phyloP scores from a whole-genome alignment of 2,113 vertebrate species.

The Ploceus nigricollis region DNA sequence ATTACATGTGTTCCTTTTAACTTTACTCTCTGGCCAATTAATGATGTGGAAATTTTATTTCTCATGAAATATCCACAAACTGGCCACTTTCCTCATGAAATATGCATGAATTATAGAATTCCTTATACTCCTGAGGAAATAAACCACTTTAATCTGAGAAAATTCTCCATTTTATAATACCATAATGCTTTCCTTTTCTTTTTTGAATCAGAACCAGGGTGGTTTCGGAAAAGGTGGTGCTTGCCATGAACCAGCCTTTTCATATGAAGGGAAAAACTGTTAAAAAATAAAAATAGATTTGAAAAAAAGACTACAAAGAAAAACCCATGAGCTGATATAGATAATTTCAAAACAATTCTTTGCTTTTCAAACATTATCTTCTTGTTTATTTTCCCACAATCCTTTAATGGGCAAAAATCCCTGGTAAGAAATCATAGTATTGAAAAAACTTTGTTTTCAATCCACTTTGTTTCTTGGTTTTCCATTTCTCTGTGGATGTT shows the following conservation, averaged over 20 bases:
- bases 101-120: constrained; percentile 4
- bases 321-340: not conserved
- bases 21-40: not conserved
- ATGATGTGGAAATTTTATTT: constrained; percentile 13
- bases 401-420: not conserved
- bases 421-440: not conserved
- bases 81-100: constrained; percentile 16
- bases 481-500: not conserved
- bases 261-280: not conserved
- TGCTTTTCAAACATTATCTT: not conserved
- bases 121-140: constrained; percentile 9
- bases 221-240: not conserved
- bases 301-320: rapidly evolving
- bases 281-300: not conserved
- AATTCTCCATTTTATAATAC: not conserved
- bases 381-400: constrained; percentile 26
- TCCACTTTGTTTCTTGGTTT: not conserved
- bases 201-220: not conserved
- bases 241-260: not conserved
- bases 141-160: not conserved
- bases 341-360: constrained; percentile 13
- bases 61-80: constrained; percentile 42
- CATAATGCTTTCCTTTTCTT: not conserved
- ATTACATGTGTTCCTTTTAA: not conserved
- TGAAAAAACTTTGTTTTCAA: constrained; percentile 6